These are phyloP conservation scores for Nemurella pictetii DNA, from an alignment of 2,888 invertebrate species.

Conservation along the genomic window DNA sequence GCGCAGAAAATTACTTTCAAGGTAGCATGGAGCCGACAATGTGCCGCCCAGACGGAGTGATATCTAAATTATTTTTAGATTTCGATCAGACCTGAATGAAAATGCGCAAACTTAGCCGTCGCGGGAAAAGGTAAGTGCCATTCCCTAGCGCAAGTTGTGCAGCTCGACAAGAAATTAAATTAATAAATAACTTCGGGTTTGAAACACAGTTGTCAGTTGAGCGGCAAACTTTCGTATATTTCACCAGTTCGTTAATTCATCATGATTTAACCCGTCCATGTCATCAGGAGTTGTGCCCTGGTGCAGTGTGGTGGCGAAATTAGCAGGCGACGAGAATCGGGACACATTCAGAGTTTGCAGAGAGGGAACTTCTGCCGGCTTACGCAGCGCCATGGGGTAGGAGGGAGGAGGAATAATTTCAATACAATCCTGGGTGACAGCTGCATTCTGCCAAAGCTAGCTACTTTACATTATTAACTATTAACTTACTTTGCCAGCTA, in stretches of 20 bases:
- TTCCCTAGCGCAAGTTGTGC: neutral
- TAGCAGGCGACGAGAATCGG: slow-evolving; percentile 21
- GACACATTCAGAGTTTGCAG: slow-evolving; percentile 23
- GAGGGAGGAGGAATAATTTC: slow-evolving; percentile 30
- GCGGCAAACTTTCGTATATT: slow-evolving; percentile 10
- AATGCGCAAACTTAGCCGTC: neutral
- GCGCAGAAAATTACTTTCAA: no score
- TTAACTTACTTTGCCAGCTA: slow-evolving; percentile 19
- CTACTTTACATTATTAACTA: slow-evolving; percentile 26
- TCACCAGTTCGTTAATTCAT: slow-evolving; percentile 29
- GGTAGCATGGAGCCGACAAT: no score
- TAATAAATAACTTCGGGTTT: neutral
- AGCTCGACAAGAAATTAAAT: neutral
- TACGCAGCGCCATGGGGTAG: neutral
- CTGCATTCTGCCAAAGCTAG: neutral
- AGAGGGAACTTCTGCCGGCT: slow-evolving; percentile 1
- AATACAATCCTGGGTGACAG: slow-evolving; percentile 23
- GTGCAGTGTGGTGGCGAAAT: slow-evolving; percentile 16
- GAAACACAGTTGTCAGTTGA: neutral
- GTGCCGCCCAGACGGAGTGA: no score
- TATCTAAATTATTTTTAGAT: neutral
- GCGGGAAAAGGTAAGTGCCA: neutral
- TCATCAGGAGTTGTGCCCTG: neutral
- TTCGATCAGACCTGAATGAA: neutral
- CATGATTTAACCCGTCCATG: slow-evolving; percentile 23